Conservation (phyloP, 1,140 invertebrate species). For the Microplitis demolitor region DNA sequence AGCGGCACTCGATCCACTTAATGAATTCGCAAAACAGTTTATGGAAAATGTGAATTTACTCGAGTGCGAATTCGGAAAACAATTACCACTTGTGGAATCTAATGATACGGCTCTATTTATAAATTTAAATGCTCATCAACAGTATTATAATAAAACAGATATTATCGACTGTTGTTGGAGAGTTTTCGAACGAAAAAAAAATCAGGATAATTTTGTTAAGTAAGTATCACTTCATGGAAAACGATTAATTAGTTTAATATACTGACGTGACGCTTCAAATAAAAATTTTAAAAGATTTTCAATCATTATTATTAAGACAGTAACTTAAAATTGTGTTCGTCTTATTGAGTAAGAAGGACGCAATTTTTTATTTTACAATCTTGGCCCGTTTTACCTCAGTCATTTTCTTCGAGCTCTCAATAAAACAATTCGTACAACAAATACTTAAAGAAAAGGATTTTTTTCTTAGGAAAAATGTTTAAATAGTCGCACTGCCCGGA, state of each 20-base stretch:
- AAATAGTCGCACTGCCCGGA: too few species aligned
- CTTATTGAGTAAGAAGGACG: too few species aligned
- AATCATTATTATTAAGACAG: too few species aligned
- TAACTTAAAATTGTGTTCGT: too few species aligned
- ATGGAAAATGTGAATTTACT: conserved; percentile 53
- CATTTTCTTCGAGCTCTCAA: too few species aligned
- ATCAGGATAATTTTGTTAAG: conserved; percentile 50
- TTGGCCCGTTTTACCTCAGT: too few species aligned
- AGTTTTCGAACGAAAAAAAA: conserved; percentile 63
- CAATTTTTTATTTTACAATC: too few species aligned
- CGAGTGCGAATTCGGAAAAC: conserved; percentile 58
- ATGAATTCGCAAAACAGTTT: conserved; percentile 63
- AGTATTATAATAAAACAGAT: conserved; percentile 63
- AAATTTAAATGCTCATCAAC: conserved; percentile 41
- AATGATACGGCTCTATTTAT: conserved; percentile 69
- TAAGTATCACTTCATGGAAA: conserved; percentile 35
- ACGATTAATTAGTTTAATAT: too few species aligned
- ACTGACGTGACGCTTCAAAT: not conserved
- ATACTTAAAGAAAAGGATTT: too few species aligned
- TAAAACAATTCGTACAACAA: too few species aligned
- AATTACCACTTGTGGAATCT: conserved; percentile 65
- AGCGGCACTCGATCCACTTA: conserved; percentile 75
- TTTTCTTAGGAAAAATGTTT: too few species aligned
- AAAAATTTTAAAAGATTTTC: too few species aligned
- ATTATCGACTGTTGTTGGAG: conserved; percentile 68